Conservation (phyloP, 2,113 vertebrate genomes). For the Pelodiscus sinensis region DNA sequence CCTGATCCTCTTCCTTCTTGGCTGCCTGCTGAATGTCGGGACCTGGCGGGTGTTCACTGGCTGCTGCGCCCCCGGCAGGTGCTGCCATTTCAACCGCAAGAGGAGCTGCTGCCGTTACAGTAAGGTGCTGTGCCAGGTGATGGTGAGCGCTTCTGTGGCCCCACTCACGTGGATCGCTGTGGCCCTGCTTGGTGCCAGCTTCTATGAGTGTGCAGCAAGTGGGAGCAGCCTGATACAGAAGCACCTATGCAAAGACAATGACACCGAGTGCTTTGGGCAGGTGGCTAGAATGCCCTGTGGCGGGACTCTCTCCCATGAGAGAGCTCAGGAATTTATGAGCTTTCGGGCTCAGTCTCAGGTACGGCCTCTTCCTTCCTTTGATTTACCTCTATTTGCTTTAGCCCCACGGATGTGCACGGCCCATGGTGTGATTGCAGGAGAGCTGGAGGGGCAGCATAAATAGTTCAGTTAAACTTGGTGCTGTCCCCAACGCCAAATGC, state of each 20-base stretch:
- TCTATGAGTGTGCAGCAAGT: conserved; percentile 76
- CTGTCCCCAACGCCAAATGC: not conserved
- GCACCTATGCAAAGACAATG: conserved; percentile 11
- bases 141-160: conserved; percentile 59
- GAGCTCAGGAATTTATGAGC: not conserved
- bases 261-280: accelerated
- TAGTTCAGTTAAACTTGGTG: not conserved
- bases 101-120: accelerated
- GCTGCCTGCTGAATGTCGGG: conserved; percentile 68
- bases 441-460: not conserved
- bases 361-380: not conserved
- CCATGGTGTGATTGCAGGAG: not conserved
- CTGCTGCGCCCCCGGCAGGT: accelerated
- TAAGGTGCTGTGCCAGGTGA: conserved; percentile 3
- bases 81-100: accelerated
- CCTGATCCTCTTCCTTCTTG: conserved; percentile 78
- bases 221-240: not conserved
- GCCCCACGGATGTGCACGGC: accelerated
- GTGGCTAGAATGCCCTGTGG: conserved; percentile 76
- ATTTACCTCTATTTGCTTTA: accelerated
- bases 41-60: conserved; percentile 79
- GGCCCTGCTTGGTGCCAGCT: conserved; percentile 80
- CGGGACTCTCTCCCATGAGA: accelerated
- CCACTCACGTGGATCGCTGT: conserved; percentile 82
- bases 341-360: conserved; percentile 86